phyloP scores from a whole-genome alignment of 2,113 vertebrate species.

The Labeo rohita region DNA sequence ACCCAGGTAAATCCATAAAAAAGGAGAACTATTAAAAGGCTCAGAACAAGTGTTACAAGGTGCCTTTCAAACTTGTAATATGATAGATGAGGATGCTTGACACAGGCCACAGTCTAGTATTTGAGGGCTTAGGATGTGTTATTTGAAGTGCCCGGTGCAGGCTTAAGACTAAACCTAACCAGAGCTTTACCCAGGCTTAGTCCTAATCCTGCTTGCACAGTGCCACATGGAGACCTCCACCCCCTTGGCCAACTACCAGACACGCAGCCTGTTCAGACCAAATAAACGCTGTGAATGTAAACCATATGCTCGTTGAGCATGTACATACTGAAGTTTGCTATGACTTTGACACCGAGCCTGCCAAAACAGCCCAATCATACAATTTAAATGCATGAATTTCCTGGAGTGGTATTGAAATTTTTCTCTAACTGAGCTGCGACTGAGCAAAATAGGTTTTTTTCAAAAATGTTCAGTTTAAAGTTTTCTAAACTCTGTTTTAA shows the following conservation, averaged over 20 bases:
- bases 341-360: background rate
- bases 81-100: conserved; percentile 49
- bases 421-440: background rate
- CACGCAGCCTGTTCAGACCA: conserved; percentile 14
- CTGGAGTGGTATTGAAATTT: background rate
- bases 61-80: conserved; percentile 49
- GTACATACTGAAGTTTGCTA: background rate
- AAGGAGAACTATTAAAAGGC: conserved; percentile 39
- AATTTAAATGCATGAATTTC: background rate
- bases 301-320: background rate
- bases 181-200: conserved; percentile 52
- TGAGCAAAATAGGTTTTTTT: background rate
- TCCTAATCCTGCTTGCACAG: conserved; percentile 43
- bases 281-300: background rate
- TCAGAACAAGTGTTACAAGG: conserved; percentile 45
- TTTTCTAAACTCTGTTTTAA: too few species aligned
- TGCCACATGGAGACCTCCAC: conserved; percentile 39
- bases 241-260: conserved; percentile 30
- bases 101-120: conserved; percentile 45
- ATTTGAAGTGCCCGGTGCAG: conserved; percentile 49
- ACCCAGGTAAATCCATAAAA: conserved; percentile 51
- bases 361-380: background rate
- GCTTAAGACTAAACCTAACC: conserved; percentile 49
- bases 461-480: too few species aligned
- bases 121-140: conserved; percentile 30